These are phyloP conservation scores for Acromyrmex charruanus DNA, from an alignment of 1,140 invertebrate species.

Conservation along the genomic window DNA sequence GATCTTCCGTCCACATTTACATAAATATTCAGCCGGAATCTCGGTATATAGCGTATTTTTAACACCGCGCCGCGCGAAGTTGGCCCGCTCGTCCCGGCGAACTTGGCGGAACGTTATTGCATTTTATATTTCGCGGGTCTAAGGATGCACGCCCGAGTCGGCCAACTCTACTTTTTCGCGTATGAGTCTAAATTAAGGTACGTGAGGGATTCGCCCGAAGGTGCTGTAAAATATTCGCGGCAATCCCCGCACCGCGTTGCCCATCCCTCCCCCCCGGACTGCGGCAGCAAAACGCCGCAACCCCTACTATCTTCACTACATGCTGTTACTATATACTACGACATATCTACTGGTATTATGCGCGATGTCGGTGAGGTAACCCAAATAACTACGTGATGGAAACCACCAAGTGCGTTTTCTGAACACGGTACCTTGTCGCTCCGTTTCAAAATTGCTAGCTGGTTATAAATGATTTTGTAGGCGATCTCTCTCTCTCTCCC, in stretches of 20 bases:
- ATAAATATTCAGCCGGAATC: conserved; percentile 60
- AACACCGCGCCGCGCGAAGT: conserved; percentile 42
- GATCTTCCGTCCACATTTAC: conserved; percentile 42
- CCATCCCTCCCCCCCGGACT: conserved; percentile 55
- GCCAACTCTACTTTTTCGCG: conserved; percentile 51
- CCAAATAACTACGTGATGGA: conserved; percentile 69
- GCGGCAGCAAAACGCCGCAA: conserved; percentile 71
- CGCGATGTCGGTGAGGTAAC: conserved; percentile 48
- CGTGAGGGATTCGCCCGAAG: conserved; percentile 64
- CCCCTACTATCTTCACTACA: conserved; percentile 40
- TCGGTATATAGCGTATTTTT: conserved; percentile 39
- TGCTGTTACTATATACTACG: conserved; percentile 33
- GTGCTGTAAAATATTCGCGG: conserved; percentile 75
- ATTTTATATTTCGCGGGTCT: conserved; percentile 61
- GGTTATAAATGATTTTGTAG: conserved; percentile 52
- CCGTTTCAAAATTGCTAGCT: not conserved
- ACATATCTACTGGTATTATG: conserved; percentile 63
- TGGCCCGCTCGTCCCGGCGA: conserved; percentile 32
- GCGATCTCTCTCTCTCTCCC: not conserved
- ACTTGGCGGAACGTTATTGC: conserved; percentile 56
- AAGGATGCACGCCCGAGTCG: conserved; percentile 50
- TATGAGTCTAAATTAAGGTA: conserved; percentile 65
- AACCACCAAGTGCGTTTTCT: conserved; percentile 55
- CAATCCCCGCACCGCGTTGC: conserved; percentile 39
- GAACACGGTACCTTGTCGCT: conserved; percentile 5